Base-by-base conservation (phyloP, 2,797 vertebrate genomes). In the Darevskia nairensis region DNA sequence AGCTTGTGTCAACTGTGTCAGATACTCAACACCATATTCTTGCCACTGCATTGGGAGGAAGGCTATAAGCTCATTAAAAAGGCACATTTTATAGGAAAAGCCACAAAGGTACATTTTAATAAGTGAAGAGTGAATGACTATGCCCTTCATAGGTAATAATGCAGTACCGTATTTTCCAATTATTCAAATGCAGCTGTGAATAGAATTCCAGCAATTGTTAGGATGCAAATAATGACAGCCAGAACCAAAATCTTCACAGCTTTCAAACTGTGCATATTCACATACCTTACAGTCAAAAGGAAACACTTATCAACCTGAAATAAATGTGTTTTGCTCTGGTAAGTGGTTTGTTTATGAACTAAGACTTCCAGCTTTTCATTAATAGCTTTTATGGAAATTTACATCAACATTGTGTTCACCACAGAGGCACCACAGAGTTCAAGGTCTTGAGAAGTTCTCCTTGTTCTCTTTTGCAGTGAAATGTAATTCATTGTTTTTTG, bases 291-390 rank as follows among this genome's bases (percentile, higher is more conserved):
- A 32, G 23, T 80, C 35, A 71, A 80, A 86, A 86, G 25, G 46
- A 46, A 80, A 79, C 23, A 39, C 46, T 15, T 66, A 79, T 50
- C 46, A 78, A 23, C 27, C 77, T 80, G 46, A 21, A 41, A n/a
- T n/a, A 71, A 86, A 72, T 41, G 46, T 72, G 32, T 72, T 80
- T 86, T 41, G 25, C 8, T 80, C 46, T 80, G 50, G 32, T 80
- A 80, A 80, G 77, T 86, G 46, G 32, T 86, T 86, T 80, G 66
- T 80, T 86, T 86, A 55, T 86, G 44, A 27, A 86, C 50, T 55
- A 59, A 71, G n/a, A 59, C 71, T 39, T 80, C 39, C 46, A 80
- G n/a, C 32, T 86, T 86, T 80, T 78, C 76, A 71, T 86, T 86
- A 59, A n/a, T 7, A 41, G 74, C 32, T 41, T 71, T 66, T 35